Evolutionary conservation across 30 jellyfish, hydroid and myxozoan genomes (phyloP).

Genomic region (Pseudorhiza aurosa): DNA sequence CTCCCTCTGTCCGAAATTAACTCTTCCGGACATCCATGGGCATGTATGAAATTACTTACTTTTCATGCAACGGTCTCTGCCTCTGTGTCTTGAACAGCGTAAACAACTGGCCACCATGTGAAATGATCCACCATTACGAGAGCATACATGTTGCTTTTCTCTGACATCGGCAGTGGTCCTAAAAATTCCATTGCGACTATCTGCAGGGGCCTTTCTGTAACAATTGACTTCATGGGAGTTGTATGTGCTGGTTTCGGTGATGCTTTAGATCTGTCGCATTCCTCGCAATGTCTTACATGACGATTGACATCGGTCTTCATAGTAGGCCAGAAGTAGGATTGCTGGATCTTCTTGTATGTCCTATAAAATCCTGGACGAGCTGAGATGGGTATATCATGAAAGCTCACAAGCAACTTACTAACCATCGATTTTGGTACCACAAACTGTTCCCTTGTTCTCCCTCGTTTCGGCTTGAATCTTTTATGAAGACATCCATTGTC

Average conservation of each 20-base stretch:
- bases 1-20: slow-evolving; percentile 49
- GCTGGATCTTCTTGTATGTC: slow-evolving; percentile 30
- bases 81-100: slow-evolving; percentile 29
- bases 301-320: slow-evolving; percentile 45
- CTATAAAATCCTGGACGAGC: slow-evolving; percentile 38
- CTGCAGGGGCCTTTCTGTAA: slow-evolving; percentile 40
- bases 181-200: slow-evolving; percentile 46
- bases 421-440: slow-evolving; percentile 46
- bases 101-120: slow-evolving; percentile 58
- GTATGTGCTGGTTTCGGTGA: slow-evolving; percentile 48
- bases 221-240: slow-evolving; percentile 50
- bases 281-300: slow-evolving; percentile 2
- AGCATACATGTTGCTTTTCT: slow-evolving; percentile 22
- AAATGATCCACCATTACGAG: slow-evolving; percentile 14
- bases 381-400: slow-evolving; percentile 34
- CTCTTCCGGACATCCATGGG: slow-evolving; percentile 34
- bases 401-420: slow-evolving; percentile 37
- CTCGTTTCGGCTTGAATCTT: slow-evolving; percentile 19
- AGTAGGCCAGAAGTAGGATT: slow-evolving; percentile 40
- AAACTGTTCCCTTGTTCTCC: slow-evolving; percentile 37
- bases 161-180: slow-evolving; percentile 37
- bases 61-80: slow-evolving; percentile 56
- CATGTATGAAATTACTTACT: slow-evolving; percentile 27
- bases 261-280: slow-evolving; percentile 13
- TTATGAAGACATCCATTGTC: slow-evolving; percentile 47